Base-by-base conservation (phyloP, 2,113 vertebrate species). In the Oryzias woworae region DNA sequence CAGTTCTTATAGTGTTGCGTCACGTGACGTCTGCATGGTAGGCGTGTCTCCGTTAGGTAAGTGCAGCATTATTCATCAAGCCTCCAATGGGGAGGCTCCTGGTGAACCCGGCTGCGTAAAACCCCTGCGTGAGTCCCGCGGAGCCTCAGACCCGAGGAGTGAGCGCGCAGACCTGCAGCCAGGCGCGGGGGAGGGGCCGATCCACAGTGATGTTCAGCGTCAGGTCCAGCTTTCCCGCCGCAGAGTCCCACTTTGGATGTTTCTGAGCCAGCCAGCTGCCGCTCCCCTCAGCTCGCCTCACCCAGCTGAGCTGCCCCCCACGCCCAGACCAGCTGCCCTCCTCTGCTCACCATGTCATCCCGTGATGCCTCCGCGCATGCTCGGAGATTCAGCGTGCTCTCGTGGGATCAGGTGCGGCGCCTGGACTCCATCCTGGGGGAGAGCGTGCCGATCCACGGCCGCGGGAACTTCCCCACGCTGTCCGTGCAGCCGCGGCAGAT, bases 391-490 rank as follows among this genome's bases (percentile, higher is more conserved):
- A 95, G 94, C 83, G 87, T 95, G 77, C 89, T 98, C 78, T 81
- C 81, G 16, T 97, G 96, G 95, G 92, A 94, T 81, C 95, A 97
- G 92, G 94, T 97, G 88, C 92, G 91, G 86, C 92, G 95, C 4
- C 78, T 97, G 90, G 94, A 96, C 82, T 91, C 94, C 71, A 95
- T 98, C 77, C 94, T 98, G 62, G 92, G 91, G 0, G 95, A 97
- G 67, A 93, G 94, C 14, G 93, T 98, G 12, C 95, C 96, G 73
- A 95, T 98, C 78, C 96, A 98, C 88, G 96, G 96, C 58, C 92
- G 96, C 3, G 95, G 96, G 0, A 97, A 96, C 89, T 98, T 97
- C 92, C 96, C 96, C 50, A 98, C 96, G 45, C 92, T 98, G 58
- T 93, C 94, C 14, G 93, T 97, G 73, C 91, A 92, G 76, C 96